These are phyloP conservation scores for Pyxicephalus adspersus DNA, from an alignment of 2,113 vertebrate species.

Conservation along the genomic window DNA sequence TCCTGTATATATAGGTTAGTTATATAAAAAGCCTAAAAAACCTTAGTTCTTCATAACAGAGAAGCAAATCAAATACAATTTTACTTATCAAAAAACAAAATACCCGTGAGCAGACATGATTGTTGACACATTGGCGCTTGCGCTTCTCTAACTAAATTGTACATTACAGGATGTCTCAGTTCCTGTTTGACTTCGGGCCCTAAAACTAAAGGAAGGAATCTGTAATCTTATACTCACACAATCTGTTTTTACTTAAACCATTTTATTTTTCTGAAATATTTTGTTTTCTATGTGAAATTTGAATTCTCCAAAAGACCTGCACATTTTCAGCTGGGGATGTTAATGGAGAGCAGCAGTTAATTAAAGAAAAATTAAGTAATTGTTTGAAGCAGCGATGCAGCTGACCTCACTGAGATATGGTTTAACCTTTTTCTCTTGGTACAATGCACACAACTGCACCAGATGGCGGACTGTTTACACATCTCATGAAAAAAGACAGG, in stretches of 20 bases:
- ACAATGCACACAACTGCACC: slow-evolving; percentile 5
- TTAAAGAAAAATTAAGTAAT: slow-evolving; percentile 26
- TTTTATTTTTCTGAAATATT: not conserved
- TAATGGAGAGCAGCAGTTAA: slow-evolving; percentile 18
- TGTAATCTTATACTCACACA: not conserved
- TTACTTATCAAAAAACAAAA: not conserved
- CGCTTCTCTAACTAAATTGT: not conserved
- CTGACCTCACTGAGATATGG: slow-evolving; percentile 29
- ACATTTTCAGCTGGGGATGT: not conserved
- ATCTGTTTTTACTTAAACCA: slow-evolving; percentile 13
- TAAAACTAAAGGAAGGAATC: slow-evolving; percentile 18
- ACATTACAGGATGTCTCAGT: slow-evolving; percentile 5
- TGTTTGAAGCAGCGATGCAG: not conserved
- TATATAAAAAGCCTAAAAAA: too few relatives aligned
- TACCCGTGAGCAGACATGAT: not conserved
- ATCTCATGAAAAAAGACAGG: slow-evolving; percentile 8
- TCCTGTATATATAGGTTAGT: too few relatives aligned
- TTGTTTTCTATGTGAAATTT: not conserved
- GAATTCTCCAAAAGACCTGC: too few relatives aligned
- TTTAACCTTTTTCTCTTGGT: slow-evolving; percentile 15
- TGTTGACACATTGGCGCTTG: not conserved
- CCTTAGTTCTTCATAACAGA: too few relatives aligned
- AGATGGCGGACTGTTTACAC: slow-evolving; percentile 31
- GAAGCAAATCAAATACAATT: too few relatives aligned
- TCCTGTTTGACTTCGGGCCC: not conserved